Base-by-base conservation (phyloP, 2,888 invertebrate species). In the Aspidapion aeneum region DNA sequence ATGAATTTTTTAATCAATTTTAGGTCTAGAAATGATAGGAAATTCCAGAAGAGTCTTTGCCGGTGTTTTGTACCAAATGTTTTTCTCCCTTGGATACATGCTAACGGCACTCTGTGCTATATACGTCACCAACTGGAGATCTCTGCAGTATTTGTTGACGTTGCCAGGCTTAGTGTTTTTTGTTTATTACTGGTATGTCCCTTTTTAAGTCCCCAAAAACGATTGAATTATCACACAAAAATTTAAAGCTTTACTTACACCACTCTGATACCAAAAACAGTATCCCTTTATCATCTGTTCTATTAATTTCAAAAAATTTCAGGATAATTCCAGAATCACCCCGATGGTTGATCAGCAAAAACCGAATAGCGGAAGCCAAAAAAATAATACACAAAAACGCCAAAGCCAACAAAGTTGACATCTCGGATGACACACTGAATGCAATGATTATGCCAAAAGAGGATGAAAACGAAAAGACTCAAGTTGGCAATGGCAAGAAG, bases 71-170 rank as follows among this genome's bases (percentile, higher is more conserved):
- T 86, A 87, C 66, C 90, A 90, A 80, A 86, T 87, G 80, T 91
- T 90, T 79, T 91, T 90, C 78, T 89, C 90, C 0, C 70, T 85
- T 21, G 91, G 91, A 7, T 90, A 87, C 72, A 85, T 90, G 79
- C 78, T 90, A 65, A 87, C 87, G 1, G 88, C 89, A 0, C 82
- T 79, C 0, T 86, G 90, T 73, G 90, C 89, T 1, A 88, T 87
- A 75, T 84, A 83, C 64, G 84, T 90, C 52, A 82, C 82, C 55
- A 84, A 90, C 69, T 91, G 90, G 90, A 82, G 89, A 71, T 81
- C 82, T 72, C 80, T 91, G 60, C 90, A 90, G 77, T 83, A 90
- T 22, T 87, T 86, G 1, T 79, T 90, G 49, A 89, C 90, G 0
- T 72, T 89, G 55, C 90, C 91, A 0, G 89, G 89, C 18, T 70